Base-by-base conservation (phyloP, 2,888 invertebrate genomes). In the Xestia rhomboidea region DNA sequence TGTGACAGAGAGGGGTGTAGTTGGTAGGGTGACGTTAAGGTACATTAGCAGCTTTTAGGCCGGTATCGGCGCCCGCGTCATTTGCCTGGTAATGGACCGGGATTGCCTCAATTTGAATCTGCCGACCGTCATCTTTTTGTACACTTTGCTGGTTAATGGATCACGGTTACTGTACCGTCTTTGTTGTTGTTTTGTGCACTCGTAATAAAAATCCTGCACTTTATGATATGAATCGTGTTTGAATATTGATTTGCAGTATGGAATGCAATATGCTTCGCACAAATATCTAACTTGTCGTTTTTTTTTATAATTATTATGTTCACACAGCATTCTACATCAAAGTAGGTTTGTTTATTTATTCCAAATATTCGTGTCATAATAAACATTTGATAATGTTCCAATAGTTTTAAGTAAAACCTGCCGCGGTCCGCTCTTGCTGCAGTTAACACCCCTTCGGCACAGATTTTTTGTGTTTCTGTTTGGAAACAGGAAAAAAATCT, bases 31-130 rank as follows among this genome's bases (percentile, higher is more conserved):
- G 92, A 91, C 89, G 90, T 88, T 90, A 87, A 89, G 90, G 90
- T 92, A 91, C 94, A 95, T 95, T 95, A 95, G 94, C 90, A 90
- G 94, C 95, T 95, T 94, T 95, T 93, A 94, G 93, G 82, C 82
- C 87, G 88, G 90, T 93, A 91, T 93, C 93, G 92, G 92, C 91
- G 93, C 90, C 92, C 88, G 90, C 92, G 93, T 94, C 95, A 94
- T 95, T 95, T 93, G 94, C 92, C 89, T 91, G 83, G 93, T 95
- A 95, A 95, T 95, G 93, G 93, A 81, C 87, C 90, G 88, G 92
- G 94, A 94, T 95, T 93, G 93, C 94, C 91, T 93, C 94, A 93
- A 93, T 94, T 94, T 94, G 93, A 93, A 93, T 93, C 92, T 91
- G 90, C 91, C 88, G 91, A 89, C 90, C 87, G 90, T 91, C 91